Base-by-base conservation (phyloP, 2,797 vertebrate species). In the Peromyscus melanophrys region DNA sequence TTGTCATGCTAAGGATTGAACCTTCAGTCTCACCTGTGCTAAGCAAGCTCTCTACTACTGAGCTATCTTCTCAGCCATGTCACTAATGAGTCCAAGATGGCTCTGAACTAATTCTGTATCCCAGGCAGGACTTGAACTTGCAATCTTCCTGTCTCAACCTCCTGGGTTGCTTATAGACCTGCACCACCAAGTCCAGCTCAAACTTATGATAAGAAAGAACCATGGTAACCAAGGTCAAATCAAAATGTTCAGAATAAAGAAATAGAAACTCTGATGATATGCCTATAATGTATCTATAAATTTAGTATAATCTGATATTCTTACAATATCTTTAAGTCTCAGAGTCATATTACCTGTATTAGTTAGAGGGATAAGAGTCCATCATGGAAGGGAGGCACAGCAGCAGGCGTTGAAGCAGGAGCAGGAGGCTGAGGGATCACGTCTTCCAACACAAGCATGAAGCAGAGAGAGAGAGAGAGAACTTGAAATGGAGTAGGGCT, bases 201-300 rank as follows among this genome's bases (percentile, higher is more conserved):
- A 82, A 29, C n/a, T 83, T 37, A 71, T 46, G 52, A 63, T 78
- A 75, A 55, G 25, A 46, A 71, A 57, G 16, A 46, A 93, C 89
- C 4, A 52, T 49, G 55, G 83, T 69, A 67, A 69, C 34, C 6
- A n/a, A 67, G 31, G 34, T 67, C 31, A 69, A 69, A 34, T 67
- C 2, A 69, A 91, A 37, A 88, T 81, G 11, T 82, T 59, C 55
- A 91, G 81, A 92, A 82, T 57, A 91, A 92, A 87, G 59, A 73
- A 93, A 46, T 55, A 29, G 63, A 90, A 80, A 90, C 40, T 69
- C 65, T 57, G 37, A 93, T 34, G 40, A 49, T n/a, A 8, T 83
- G 10, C 55, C 59, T 40, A 83, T 13, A 37, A 57, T 76, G 78
- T 80, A 17, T 80, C 69, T 81, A 52, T 49, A 93, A 85, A 84